Evolutionary conservation across 2,888 invertebrate genomes (phyloP).

Genomic region (Eubasilissa splendida): DNA sequence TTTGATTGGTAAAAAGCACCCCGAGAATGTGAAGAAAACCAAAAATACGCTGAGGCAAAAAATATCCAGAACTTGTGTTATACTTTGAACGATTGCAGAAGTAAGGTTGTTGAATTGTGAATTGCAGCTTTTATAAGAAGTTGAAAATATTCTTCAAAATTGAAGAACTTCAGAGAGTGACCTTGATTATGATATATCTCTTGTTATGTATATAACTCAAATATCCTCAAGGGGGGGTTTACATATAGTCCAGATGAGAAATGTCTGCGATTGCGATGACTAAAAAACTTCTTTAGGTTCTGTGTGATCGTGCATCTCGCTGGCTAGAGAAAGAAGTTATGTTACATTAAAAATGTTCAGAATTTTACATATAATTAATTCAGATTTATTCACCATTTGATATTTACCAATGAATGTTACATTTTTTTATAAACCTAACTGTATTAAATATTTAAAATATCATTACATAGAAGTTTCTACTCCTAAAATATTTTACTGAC

Average conservation of each 20-base stretch:
- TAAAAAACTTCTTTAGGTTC: background rate
- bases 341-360: background rate
- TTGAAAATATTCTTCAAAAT: slow-evolving; percentile 26
- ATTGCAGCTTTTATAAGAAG: slow-evolving; percentile 3
- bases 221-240: too few relatives aligned
- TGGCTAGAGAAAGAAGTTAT: background rate
- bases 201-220: background rate
- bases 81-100: slow-evolving; percentile 48
- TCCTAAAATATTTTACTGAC: slow-evolving; percentile 34
- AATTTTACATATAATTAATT: background rate
- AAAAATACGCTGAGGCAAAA: slow-evolving; percentile 52
- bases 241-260: background rate
- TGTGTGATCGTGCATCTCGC: background rate
- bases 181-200: background rate
- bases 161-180: slow-evolving; percentile 5
- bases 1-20: slow-evolving; percentile 42
- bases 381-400: background rate
- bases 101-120: slow-evolving; percentile 8
- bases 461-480: slow-evolving; percentile 1
- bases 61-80: slow-evolving; percentile 56
- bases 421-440: slow-evolving; percentile 9
- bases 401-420: too few relatives aligned
- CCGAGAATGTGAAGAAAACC: slow-evolving; percentile 42
- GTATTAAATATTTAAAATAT: background rate
- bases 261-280: background rate